Conservation (phyloP, 2,888 invertebrate species). For the Caenorhabditis plicata region DNA sequence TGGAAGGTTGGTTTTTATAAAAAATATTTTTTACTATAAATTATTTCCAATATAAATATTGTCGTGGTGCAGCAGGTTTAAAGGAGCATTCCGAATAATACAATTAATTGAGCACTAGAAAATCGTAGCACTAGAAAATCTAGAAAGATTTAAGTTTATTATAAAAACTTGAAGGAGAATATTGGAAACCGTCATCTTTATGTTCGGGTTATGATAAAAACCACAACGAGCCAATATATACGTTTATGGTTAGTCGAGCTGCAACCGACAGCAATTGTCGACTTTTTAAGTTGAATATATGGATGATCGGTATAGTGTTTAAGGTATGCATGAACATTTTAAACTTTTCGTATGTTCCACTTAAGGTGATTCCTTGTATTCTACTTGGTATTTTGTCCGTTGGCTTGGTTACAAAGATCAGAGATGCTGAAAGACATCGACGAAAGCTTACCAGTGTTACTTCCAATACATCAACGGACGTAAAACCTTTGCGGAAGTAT, state of each 20-base stretch:
- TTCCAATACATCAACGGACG: slow-evolving; percentile 26
- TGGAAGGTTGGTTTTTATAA: slow-evolving; percentile 5
- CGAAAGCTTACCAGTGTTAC: slow-evolving; percentile 43
- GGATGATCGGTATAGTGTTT: slow-evolving; percentile 62
- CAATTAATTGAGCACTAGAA: too few relatives aligned
- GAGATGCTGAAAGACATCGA: slow-evolving; percentile 57
- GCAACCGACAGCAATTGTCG: slow-evolving; percentile 54
- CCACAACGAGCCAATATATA: slow-evolving; percentile 50
- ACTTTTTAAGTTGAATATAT: slow-evolving; percentile 60
- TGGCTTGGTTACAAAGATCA: slow-evolving; percentile 53
- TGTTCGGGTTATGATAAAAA: slow-evolving; percentile 29
- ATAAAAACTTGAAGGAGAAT: slow-evolving; percentile 1
- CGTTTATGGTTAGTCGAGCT: slow-evolving; percentile 49
- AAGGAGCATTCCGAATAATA: too few relatives aligned
- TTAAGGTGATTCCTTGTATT: slow-evolving; percentile 61
- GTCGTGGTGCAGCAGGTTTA: too few relatives aligned
- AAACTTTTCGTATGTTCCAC: neutral
- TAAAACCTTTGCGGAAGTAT: slow-evolving; percentile 35
- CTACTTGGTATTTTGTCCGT: slow-evolving; percentile 52
- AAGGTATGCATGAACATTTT: slow-evolving; percentile 33
- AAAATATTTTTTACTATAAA: slow-evolving; percentile 3
- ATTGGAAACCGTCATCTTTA: slow-evolving; percentile 27
- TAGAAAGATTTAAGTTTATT: slow-evolving; percentile 1
- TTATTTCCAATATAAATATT: too few relatives aligned
- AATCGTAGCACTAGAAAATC: too few relatives aligned